A percentile compares a stretch with the other conserved stretches of the same genome.
These are phyloP conservation scores for Dromas ardeola DNA, from an alignment of 2,113 vertebrate genomes.

Conservation along the genomic window DNA sequence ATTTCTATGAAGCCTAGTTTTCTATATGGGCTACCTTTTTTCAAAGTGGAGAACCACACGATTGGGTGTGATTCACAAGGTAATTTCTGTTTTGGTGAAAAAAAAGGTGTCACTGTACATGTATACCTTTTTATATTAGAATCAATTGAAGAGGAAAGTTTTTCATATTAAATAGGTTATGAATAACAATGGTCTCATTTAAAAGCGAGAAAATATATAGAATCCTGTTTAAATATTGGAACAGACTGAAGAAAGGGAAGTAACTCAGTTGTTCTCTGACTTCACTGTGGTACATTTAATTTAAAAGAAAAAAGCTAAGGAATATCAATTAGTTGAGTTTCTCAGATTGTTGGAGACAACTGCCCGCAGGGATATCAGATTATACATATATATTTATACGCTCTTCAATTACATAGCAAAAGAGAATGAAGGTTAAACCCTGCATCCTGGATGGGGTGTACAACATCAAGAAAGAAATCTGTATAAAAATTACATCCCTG, in stretches of 20 bases:
- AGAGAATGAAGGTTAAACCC: not conserved
- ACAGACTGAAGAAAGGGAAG: not conserved
- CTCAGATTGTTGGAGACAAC: not conserved
- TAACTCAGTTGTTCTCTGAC: not conserved
- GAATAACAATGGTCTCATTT: not conserved
- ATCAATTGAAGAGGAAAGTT: not conserved
- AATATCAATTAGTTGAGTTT: not conserved
- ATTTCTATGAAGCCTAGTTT: not conserved
- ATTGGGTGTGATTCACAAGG: not conserved
- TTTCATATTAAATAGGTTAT: not conserved
- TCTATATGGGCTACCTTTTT: not conserved
- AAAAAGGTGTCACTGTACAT: not conserved
- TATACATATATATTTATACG: too few relatives aligned
- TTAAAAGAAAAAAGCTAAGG: not conserved
- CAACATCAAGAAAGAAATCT: not conserved
- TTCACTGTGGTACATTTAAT: not conserved
- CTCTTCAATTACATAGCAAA: not conserved
- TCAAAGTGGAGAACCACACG: not conserved
- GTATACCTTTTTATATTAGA: not conserved
- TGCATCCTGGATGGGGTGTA: not conserved
- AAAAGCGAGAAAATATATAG: not conserved
- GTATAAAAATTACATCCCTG: not conserved
- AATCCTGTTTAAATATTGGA: not conserved
- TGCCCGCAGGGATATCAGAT: not conserved
- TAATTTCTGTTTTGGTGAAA: not conserved